Evolutionary conservation across 2,888 invertebrate species (phyloP).

Genomic region (Phania funesta): DNA sequence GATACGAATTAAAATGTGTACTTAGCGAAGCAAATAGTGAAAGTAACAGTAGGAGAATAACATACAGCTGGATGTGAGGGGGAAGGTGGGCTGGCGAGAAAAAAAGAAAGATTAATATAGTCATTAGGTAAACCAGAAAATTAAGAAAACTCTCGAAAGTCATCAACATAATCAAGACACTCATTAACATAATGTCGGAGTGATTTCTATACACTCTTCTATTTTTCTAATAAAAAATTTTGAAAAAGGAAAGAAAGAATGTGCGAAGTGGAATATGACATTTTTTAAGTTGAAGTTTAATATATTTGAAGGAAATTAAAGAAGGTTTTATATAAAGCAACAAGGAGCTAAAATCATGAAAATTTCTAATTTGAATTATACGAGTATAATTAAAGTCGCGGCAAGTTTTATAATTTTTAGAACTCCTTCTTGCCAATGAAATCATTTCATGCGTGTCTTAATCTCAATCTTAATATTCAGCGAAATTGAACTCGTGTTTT

Average conservation of each 20-base stretch:
- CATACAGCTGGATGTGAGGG: constrained; percentile 9
- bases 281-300: too few species aligned
- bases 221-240: neutral
- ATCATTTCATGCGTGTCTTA: neutral
- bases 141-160: constrained; percentile 65
- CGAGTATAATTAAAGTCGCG: too few species aligned
- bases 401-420: neutral
- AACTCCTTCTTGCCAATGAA: neutral
- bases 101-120: constrained; percentile 61
- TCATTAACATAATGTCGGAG: constrained; percentile 65
- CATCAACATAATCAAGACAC: constrained; percentile 67
- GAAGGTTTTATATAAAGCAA: too few species aligned
- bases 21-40: constrained; percentile 5
- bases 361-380: too few species aligned
- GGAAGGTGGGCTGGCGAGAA: neutral
- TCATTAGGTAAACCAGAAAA: constrained; percentile 67
- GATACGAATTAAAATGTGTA: neutral
- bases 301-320: too few species aligned
- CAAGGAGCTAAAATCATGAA: too few species aligned
- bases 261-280: neutral
- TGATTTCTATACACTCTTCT: constrained; percentile 20
- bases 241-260: too few species aligned
- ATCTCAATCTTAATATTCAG: neutral
- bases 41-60: constrained; percentile 4
- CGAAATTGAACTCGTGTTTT: neutral